Conservation (phyloP, 2,888 invertebrate species). For the Drosophila ustulata region DNA sequence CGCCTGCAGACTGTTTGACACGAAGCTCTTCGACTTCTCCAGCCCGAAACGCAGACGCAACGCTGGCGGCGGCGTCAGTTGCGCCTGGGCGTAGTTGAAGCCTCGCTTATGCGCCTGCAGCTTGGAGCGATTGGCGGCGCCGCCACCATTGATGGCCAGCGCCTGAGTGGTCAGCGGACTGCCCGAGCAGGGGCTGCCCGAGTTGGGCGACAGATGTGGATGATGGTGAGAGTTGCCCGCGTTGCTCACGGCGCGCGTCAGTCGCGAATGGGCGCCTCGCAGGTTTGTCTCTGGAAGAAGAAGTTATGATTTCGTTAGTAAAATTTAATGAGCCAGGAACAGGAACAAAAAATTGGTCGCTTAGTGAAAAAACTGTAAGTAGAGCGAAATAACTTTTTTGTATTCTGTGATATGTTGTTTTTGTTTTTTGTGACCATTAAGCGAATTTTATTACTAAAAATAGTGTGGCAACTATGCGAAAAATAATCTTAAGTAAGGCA, state of each 20-base stretch:
- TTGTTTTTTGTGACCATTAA: too few species aligned
- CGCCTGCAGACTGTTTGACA: slow-evolving; percentile 78
- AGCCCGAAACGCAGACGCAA: slow-evolving; percentile 70
- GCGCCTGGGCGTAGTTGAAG: slow-evolving; percentile 68
- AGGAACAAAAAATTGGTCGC: too few species aligned
- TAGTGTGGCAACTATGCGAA: too few species aligned
- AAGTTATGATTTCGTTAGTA: background rate
- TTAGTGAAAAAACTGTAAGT: too few species aligned
- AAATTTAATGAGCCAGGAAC: too few species aligned
- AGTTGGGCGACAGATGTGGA: slow-evolving; percentile 56
- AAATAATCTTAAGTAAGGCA: too few species aligned
- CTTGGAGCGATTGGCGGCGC: slow-evolving; percentile 58
- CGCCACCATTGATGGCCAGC: slow-evolving; percentile 63
- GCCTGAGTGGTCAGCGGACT: slow-evolving; percentile 77
- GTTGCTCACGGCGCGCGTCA: slow-evolving; percentile 65
- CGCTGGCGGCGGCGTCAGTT: slow-evolving; percentile 70
- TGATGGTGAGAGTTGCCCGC: slow-evolving; percentile 46
- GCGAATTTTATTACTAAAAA: too few species aligned
- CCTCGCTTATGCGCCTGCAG: slow-evolving; percentile 67
- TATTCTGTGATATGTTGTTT: too few species aligned
- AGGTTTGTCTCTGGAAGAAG: slow-evolving; percentile 13
- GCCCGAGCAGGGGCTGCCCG: slow-evolving; percentile 62
- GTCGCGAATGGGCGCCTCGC: slow-evolving; percentile 48
- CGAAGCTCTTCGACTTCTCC: slow-evolving; percentile 84
- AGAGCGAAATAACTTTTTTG: too few species aligned